Conservation (phyloP, 2,888 invertebrate genomes). For the Ormia ochracea region DNA sequence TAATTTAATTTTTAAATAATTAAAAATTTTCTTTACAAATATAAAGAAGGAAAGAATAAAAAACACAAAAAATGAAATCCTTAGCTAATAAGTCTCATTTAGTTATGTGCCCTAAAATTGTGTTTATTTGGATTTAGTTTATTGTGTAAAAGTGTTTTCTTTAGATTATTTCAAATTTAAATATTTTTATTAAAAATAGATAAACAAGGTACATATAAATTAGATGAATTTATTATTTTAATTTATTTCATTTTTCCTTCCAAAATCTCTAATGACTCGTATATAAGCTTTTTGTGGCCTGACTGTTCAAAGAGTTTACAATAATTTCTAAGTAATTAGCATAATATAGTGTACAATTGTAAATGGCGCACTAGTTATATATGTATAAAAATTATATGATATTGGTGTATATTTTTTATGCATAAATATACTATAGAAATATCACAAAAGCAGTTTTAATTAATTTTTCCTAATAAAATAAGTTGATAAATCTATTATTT, state of each 20-base stretch:
- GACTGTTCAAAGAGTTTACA: not conserved
- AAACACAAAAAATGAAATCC: conserved; percentile 33
- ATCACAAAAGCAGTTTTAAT: conserved; percentile 24
- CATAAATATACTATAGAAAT: conserved; percentile 7
- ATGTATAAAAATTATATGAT: conserved; percentile 17
- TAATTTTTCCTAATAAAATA: conserved; percentile 49
- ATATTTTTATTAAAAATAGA: conserved; percentile 45
- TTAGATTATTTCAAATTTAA: conserved; percentile 45
- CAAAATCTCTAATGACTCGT: not conserved
- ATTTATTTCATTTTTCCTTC: conserved; percentile 35
- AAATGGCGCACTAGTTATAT: conserved; percentile 32
- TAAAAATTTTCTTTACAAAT: conserved; percentile 33
- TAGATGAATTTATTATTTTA: conserved; percentile 56
- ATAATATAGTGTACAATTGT: conserved; percentile 55
- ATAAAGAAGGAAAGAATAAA: conserved; percentile 16
- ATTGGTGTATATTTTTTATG: conserved; percentile 31
- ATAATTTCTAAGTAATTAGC: conserved; percentile 34
- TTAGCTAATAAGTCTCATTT: conserved; percentile 50
- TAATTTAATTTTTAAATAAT: conserved; percentile 18
- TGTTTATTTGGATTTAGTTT: conserved; percentile 57
- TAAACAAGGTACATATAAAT: conserved; percentile 29
- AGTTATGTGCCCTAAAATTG: conserved; percentile 48
- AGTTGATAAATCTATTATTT: conserved; percentile 57
- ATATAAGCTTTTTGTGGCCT: not conserved
- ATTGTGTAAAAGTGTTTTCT: conserved; percentile 43